Evolutionary conservation across 2,113 vertebrate genomes (phyloP).

Genomic region (Butorides virescens): DNA sequence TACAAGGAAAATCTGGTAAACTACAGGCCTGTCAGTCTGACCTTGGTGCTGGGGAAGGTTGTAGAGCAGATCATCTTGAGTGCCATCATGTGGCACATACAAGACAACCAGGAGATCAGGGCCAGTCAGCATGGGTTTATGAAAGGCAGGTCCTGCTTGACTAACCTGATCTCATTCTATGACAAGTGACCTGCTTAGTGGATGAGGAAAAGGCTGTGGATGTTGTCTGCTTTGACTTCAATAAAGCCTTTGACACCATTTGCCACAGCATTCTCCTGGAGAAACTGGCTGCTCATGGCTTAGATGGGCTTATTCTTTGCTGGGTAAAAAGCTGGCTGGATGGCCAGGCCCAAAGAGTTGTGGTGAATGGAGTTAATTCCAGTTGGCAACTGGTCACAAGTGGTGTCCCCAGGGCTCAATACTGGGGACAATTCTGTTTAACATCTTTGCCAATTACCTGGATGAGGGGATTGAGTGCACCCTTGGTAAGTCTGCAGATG

Average conservation of each 20-base stretch:
- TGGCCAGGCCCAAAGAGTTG: too few species aligned
- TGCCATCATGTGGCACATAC: too few species aligned
- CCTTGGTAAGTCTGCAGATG: neutral
- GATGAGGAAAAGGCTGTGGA: too few species aligned
- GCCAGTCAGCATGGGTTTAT: neutral
- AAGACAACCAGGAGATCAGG: neutral
- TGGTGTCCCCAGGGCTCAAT: neutral
- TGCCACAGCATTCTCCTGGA: too few species aligned
- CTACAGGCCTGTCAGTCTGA: neutral
- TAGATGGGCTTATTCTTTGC: rapidly evolving
- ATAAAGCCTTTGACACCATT: too few species aligned
- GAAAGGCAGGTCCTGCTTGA: too few species aligned
- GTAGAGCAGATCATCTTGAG: neutral
- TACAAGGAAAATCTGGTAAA: neutral
- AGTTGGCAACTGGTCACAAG: neutral
- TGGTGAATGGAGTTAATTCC: neutral
- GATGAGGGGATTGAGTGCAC: neutral
- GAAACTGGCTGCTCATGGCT: neutral
- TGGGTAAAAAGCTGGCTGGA: neutral
- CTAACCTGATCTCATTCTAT: too few species aligned
- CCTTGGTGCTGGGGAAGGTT: neutral
- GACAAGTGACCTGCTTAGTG: too few species aligned
- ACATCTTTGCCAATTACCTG: neutral
- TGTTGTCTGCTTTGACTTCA: too few species aligned
- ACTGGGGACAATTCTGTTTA: neutral